phyloP scores from a whole-genome alignment of 1,140 invertebrate species.

The Hylyphantes graminicola region DNA sequence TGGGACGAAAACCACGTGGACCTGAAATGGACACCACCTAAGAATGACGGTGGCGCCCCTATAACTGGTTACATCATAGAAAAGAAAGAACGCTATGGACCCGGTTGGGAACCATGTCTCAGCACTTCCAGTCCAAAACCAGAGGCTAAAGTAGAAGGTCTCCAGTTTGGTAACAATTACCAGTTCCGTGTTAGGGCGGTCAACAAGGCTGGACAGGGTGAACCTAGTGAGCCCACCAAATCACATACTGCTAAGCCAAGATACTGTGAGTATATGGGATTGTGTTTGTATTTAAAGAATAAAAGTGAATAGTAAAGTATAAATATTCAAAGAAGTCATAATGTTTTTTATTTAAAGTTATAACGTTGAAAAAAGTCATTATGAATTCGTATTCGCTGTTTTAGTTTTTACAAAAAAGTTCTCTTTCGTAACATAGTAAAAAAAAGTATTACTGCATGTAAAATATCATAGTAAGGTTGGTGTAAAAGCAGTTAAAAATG shows the following conservation, averaged over 20 bases:
- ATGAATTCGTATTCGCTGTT: no score
- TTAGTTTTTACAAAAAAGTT: no score
- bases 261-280: constrained; percentile 76
- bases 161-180: constrained; percentile 89
- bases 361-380: no score
- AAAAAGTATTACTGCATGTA: no score
- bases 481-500: no score
- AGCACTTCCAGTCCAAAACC: constrained; percentile 77
- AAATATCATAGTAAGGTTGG: no score
- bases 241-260: constrained; percentile 90
- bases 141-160: constrained; percentile 84
- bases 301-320: no score
- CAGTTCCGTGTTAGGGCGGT: constrained; percentile 93
- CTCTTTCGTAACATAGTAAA: no score
- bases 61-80: constrained; percentile 97
- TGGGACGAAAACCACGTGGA: constrained; percentile 94
- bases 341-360: no score
- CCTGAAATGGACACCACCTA: constrained; percentile 92
- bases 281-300: no score
- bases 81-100: constrained; percentile 92
- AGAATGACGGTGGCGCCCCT: constrained; percentile 89
- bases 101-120: constrained; percentile 85
- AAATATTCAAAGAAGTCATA: no score
- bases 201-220: constrained; percentile 93
- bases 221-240: constrained; percentile 88